These are phyloP conservation scores for Bilobella aurantiaca DNA, from an alignment of 1,140 invertebrate genomes.

Conservation along the genomic window DNA sequence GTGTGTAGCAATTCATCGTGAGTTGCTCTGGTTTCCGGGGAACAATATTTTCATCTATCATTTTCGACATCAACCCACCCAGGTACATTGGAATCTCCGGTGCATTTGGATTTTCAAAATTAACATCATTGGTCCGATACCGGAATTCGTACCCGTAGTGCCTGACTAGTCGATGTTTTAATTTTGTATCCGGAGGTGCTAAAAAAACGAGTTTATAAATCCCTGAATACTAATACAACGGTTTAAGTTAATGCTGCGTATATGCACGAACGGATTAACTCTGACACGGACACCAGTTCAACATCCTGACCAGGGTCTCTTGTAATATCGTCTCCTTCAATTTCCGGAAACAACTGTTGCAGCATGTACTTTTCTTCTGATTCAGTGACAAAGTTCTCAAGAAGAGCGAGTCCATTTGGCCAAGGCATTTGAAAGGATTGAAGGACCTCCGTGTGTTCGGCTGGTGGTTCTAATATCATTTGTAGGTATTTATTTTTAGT, in stretches of 20 bases:
- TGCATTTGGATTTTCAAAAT: slow-evolving; percentile 55
- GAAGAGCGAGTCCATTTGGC: too few species aligned
- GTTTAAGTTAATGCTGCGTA: slow-evolving; percentile 6
- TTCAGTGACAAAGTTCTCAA: too few species aligned
- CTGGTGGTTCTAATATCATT: slow-evolving; percentile 6
- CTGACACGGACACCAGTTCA: too few species aligned
- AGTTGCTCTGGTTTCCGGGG: slow-evolving; percentile 66
- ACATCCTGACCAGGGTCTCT: too few species aligned
- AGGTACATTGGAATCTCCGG: slow-evolving; percentile 59
- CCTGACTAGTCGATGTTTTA: slow-evolving; percentile 79
- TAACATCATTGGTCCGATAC: slow-evolving; percentile 80
- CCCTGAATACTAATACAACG: not conserved
- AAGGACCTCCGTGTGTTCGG: too few species aligned
- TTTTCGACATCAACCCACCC: slow-evolving; percentile 52
- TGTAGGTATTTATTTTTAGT: not conserved
- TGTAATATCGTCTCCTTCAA: too few species aligned
- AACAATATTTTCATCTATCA: slow-evolving; percentile 45
- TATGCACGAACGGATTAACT: too few species aligned
- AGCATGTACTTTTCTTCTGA: too few species aligned
- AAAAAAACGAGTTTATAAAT: not conserved
- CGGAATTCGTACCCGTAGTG: slow-evolving; percentile 92
- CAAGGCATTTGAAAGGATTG: too few species aligned
- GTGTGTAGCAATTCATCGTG: slow-evolving; percentile 81
- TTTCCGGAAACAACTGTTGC: too few species aligned
- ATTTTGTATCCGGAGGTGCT: slow-evolving; percentile 38